Base-by-base conservation (phyloP, 2,797 vertebrate genomes). In the Alca torda region DNA sequence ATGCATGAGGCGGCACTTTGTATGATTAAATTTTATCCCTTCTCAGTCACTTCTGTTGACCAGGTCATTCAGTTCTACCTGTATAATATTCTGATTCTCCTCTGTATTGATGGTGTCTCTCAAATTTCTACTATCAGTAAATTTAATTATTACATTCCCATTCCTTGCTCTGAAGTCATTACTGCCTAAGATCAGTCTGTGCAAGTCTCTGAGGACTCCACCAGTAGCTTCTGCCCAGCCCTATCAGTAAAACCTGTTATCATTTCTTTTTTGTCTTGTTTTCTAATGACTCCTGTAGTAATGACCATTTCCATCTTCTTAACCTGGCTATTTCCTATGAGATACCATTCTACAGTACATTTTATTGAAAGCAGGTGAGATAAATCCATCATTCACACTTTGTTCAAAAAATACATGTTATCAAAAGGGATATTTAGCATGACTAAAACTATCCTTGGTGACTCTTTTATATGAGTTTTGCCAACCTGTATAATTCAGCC, bases 21-120 rank as follows among this genome's bases (percentile, higher is more conserved):
- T 17, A 60, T 64, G 37, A 88, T 94, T 88, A 77, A 89, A 86
- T 90, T 84, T 70, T 56, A 39, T 81, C 26, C 6, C 10, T 77
- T 53, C 45, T 68, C 43, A 31, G 35, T 74, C 85, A 53, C 14
- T 2, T 65, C 13, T 31, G 45, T 28, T 90, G 69, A 81, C 31
- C 57, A 57, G 30, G 35, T 78, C 50, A 43, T 57, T 79, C 28
- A 76, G 33, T 28, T 76, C 43, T 81, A 48, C 17, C 33, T 78
- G 25, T 24, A 45, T 13, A 17, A 43, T 92, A 64, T 64, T 91
- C 72, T 72, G 39, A 56, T 84, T 85, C 16, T 64, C 13, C 9
- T 30, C 9, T 57, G 12, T 60, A 33, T 75, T 74, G n/a, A 74
- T 37, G 20, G 77, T 45, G 11, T 6, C 10, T 89, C 17, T 70